A percentile compares a stretch with the other conserved stretches of the same genome.
Conservation (phyloP, 2,113 vertebrate genomes). For the Phalacrocorax aristotelis region DNA sequence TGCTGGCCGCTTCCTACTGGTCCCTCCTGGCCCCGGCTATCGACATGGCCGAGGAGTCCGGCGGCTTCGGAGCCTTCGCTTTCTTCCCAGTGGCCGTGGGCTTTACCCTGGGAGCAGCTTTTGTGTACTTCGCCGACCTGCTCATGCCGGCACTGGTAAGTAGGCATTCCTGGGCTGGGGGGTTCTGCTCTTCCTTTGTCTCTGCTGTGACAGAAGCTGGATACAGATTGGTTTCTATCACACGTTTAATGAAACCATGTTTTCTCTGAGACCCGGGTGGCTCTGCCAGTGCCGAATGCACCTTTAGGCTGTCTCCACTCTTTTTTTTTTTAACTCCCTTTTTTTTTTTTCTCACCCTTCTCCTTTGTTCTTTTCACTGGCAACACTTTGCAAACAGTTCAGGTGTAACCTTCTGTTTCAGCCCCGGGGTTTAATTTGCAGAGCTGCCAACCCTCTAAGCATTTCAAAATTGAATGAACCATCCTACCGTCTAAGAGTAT, state of each 20-base stretch:
- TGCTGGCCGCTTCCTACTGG: slow-evolving; percentile 97
- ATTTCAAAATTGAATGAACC: not conserved
- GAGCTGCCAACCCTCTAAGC: not conserved
- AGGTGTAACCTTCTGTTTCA: slow-evolving; percentile 36
- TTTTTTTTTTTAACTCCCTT: too few relatives aligned
- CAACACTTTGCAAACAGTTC: not conserved
- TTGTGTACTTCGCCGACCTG: slow-evolving; percentile 87
- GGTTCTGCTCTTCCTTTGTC: not conserved
- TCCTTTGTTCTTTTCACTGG: not conserved
- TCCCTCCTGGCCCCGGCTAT: slow-evolving; percentile 92
- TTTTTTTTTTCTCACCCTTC: not conserved
- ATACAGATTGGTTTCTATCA: not conserved
- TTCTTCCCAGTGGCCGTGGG: slow-evolving; percentile 90
- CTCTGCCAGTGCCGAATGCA: not conserved
- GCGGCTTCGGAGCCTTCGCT: slow-evolving; percentile 86
- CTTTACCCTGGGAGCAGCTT: slow-evolving; percentile 88
- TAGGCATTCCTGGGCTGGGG: not conserved
- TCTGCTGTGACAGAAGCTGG: not conserved
- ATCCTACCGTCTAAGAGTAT: not conserved
- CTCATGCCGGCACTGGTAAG: slow-evolving; percentile 86
- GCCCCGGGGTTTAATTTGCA: not conserved
- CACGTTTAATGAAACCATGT: not conserved
- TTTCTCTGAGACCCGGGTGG: not conserved
- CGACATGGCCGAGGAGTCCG: slow-evolving; percentile 87
- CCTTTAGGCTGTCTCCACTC: not conserved